Percentiles rank a stretch among this genome's conserved stretches.
These are phyloP conservation scores for Nothocercus julius DNA, from an alignment of 2,113 vertebrate genomes.

Conservation along the genomic window DNA sequence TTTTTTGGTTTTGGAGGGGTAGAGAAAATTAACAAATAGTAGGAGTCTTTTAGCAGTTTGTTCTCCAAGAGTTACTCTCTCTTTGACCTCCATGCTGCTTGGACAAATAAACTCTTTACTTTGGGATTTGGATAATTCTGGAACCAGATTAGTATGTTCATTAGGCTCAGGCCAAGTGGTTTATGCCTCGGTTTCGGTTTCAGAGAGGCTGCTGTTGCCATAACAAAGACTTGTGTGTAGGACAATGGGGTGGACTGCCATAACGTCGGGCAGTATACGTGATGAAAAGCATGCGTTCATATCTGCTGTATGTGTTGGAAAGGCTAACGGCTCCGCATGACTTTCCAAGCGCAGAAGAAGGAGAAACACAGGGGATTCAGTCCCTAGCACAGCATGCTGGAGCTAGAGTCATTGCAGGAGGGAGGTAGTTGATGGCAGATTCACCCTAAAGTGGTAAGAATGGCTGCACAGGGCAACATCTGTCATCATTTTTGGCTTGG, in stretches of 20 bases:
- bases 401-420: background rate
- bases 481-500: background rate
- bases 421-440: background rate
- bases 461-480: background rate
- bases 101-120: background rate
- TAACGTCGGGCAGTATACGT: background rate
- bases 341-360: background rate
- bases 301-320: background rate
- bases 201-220: background rate
- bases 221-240: background rate
- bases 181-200: background rate
- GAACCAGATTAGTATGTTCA: background rate
- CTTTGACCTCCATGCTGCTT: background rate
- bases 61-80: background rate
- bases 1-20: background rate
- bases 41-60: background rate
- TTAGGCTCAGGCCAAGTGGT: background rate
- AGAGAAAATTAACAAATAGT: background rate
- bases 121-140: background rate
- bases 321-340: background rate
- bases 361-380: background rate
- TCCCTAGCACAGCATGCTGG: background rate
- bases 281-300: background rate
- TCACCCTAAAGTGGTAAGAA: background rate
- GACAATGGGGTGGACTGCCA: background rate